phyloP scores from a whole-genome alignment of 2,113 vertebrate genomes.

The Esox niger region DNA sequence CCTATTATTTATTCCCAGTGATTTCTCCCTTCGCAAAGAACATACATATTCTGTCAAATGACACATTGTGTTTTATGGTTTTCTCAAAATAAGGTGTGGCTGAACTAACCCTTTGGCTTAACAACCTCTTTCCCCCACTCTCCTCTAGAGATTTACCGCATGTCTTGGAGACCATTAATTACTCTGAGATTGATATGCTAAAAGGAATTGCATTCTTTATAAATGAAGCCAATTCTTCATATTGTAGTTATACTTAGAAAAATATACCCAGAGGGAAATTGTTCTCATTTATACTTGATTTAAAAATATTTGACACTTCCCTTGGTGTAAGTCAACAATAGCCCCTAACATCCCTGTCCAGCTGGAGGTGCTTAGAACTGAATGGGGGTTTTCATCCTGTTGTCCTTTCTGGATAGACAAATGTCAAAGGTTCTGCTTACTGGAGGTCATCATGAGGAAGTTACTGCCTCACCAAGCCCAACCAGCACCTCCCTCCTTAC shows the following conservation, averaged over 20 bases:
- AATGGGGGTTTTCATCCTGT: slow-evolving; percentile 57
- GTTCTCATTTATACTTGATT: slow-evolving; percentile 17
- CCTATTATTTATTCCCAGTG: too few relatives aligned
- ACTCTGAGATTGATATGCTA: too few relatives aligned
- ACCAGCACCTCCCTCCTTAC: slow-evolving; percentile 49
- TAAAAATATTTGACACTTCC: slow-evolving; percentile 40
- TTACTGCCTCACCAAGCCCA: slow-evolving; percentile 31
- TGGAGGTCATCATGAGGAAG: slow-evolving; percentile 61
- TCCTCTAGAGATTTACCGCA: too few relatives aligned
- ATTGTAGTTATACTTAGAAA: background rate
- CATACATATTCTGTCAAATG: too few relatives aligned
- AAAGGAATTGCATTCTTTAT: background rate
- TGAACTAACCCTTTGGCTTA: too few relatives aligned
- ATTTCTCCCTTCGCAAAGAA: too few relatives aligned
- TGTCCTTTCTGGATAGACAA: slow-evolving; percentile 59
- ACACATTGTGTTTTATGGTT: too few relatives aligned
- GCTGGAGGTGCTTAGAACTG: slow-evolving; percentile 71
- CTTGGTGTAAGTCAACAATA: slow-evolving; percentile 65
- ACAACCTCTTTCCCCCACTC: too few relatives aligned
- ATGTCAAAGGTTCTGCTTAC: slow-evolving; percentile 60
- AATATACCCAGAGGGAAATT: background rate
- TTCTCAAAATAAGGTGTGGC: too few relatives aligned
- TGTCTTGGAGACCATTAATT: too few relatives aligned
- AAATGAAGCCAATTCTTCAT: background rate
- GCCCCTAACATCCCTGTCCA: slow-evolving; percentile 66